Evolutionary conservation across 1,140 invertebrate genomes (phyloP).

Genomic region (Amphibalanus amphitrite): DNA sequence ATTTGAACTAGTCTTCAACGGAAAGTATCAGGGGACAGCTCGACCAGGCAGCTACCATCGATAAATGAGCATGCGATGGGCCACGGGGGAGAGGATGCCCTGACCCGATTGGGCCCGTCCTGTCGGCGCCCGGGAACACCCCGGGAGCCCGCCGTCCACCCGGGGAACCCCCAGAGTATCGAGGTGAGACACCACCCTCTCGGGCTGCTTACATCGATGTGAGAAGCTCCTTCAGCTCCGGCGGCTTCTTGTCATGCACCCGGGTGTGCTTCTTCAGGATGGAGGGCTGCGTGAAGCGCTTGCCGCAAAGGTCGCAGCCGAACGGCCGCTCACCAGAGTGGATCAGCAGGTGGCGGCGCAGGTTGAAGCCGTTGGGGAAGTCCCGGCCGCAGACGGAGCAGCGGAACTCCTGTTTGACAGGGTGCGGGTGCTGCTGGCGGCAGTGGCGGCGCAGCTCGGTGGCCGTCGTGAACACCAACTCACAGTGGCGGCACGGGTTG

Average conservation of each 20-base stretch:
- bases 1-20: too few species aligned
- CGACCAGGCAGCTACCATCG: too few species aligned
- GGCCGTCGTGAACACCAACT: slow-evolving; percentile 1
- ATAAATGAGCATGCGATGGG: too few species aligned
- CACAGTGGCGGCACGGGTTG: slow-evolving; percentile 4
- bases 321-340: slow-evolving; percentile 15
- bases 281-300: slow-evolving; percentile 5
- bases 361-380: slow-evolving; percentile 5
- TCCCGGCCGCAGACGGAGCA: not conserved
- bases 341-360: slow-evolving; percentile 15
- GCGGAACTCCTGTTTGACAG: slow-evolving; percentile 2
- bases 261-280: not conserved
- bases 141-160: too few species aligned
- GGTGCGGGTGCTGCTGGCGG: slow-evolving; percentile 2
- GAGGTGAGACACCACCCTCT: too few species aligned
- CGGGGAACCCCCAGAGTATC: too few species aligned
- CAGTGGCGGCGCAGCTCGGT: slow-evolving; percentile 4
- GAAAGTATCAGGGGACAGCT: too few species aligned
- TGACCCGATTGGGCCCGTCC: too few species aligned
- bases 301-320: slow-evolving; percentile 50
- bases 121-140: too few species aligned
- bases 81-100: too few species aligned
- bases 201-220: not conserved
- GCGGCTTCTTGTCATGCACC: slow-evolving; percentile 1
- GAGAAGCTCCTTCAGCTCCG: slow-evolving; percentile 4